A percentile compares a stretch with the other conserved stretches of the same genome.
These are phyloP conservation scores for Mycteria americana DNA, from an alignment of 2,797 vertebrate species.

Conservation along the genomic window DNA sequence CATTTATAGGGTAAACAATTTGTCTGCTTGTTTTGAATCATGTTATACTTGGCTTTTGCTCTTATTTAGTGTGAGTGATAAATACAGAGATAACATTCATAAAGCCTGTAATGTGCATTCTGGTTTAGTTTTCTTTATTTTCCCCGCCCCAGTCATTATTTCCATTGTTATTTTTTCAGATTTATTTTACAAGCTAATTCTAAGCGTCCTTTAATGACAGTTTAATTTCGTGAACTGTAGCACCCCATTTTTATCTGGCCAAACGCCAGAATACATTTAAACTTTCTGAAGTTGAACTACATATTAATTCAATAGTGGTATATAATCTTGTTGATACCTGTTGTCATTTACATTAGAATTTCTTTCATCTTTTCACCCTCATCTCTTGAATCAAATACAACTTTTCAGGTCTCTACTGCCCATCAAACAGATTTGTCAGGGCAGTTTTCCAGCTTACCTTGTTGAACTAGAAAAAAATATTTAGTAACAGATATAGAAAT, in stretches of 20 bases:
- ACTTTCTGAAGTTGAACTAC: background rate
- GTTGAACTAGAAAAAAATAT: background rate
- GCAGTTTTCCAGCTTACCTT: background rate
- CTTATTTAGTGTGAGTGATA: background rate
- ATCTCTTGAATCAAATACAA: background rate
- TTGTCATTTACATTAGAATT: background rate
- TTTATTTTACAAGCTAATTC: background rate
- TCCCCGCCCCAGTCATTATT: background rate
- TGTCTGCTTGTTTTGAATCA: background rate
- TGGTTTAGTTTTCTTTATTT: background rate
- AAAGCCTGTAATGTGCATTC: background rate
- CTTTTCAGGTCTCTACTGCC: background rate
- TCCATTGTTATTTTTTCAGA: background rate
- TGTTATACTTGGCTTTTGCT: background rate
- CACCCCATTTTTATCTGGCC: background rate
- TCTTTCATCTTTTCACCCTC: background rate
- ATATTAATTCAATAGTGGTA: background rate
- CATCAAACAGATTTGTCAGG: background rate
- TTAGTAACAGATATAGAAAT: background rate
- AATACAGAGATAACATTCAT: background rate
- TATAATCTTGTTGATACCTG: background rate
- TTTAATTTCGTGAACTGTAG: background rate
- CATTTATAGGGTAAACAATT: background rate
- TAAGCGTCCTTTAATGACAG: background rate
- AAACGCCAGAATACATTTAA: background rate